Evolutionary conservation across 2,888 invertebrate genomes (phyloP), one percentile per base, ranked within the genome.

Genomic region (Loripinus fragilis): DNA sequence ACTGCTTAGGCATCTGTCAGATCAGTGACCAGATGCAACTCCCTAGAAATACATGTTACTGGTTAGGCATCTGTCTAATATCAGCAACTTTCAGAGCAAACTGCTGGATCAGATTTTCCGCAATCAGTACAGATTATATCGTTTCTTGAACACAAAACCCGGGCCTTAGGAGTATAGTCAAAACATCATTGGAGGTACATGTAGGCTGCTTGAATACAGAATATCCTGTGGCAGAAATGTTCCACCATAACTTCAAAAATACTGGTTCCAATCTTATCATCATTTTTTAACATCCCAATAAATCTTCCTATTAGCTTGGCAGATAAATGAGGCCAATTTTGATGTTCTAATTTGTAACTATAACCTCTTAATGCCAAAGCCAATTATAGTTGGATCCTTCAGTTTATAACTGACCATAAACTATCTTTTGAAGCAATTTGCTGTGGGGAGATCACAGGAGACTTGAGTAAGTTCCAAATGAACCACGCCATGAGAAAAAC

Each of bases 331-430:
- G 60, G 33, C 60, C 33, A 60, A 60, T 60, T 60, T 60, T 60
- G 33, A 60, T 60, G 30, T 60, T 60, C 60, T 60, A 33, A 60
- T 60, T 60, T 60, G 60, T 60, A 60, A 33, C n/a, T 17, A 60
- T 30, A 60, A 60, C 60, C 30, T 60, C 60, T 60, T 33, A 33
- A 60, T 60, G 60, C 60, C 60, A 60, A 60, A 60, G 60, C 60
- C 60, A 60, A 60, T 60, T 60, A 60, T 60, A 60, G 33, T 30
- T 33, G 25, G 60, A 60, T 60, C 60, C 33, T 60, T 60, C 60
- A 60, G 60, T 60, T 60, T 60, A 60, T 60, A 60, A 60, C 60
- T 60, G 60, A 60, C 60, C 60, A 60, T 60, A 60, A 60, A 60
- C 60, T 20, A 60, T 30, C 60, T 60, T 60, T 60, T 60, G 60